Conservation (phyloP, 2,797 vertebrate species). For the Sebastolobus alascanus region DNA sequence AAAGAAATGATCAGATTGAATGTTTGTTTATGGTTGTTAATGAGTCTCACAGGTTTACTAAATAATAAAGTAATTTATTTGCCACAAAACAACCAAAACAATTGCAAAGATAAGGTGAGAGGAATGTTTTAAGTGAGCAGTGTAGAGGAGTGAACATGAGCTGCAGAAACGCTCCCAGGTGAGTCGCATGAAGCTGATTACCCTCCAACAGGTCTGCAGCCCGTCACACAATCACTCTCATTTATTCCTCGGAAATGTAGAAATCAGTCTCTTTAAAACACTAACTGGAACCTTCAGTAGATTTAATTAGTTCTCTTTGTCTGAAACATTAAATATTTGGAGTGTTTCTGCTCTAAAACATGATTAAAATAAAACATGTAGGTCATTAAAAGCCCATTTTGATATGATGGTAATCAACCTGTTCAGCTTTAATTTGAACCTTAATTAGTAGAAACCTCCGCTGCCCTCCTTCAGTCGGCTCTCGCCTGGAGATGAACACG, state of each 20-base stretch:
- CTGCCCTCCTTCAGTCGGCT: conserved; percentile 42
- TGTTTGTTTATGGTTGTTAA: no score
- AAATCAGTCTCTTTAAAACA: neutral
- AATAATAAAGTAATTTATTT: no score
- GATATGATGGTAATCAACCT: conserved; percentile 52
- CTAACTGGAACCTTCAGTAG: neutral
- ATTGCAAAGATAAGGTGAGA: no score
- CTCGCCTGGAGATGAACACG: conserved; percentile 49
- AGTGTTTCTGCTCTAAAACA: conserved; percentile 12
- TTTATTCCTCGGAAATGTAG: neutral
- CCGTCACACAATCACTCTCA: neutral
- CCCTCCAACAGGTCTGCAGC: neutral
- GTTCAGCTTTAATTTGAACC: conserved; percentile 56
- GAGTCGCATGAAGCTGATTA: neutral
- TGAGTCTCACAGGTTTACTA: no score
- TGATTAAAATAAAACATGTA: conserved; percentile 23
- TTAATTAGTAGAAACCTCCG: conserved; percentile 61
- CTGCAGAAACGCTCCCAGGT: neutral
- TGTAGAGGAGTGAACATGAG: no score
- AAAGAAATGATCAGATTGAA: no score
- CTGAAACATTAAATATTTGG: conserved; percentile 31
- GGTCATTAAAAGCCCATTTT: conserved; percentile 57
- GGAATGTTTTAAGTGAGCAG: no score
- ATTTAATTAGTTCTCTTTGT: neutral
- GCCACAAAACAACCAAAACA: no score